Conservation (phyloP, 2,113 vertebrate species). For the Pelusios castaneus region DNA sequence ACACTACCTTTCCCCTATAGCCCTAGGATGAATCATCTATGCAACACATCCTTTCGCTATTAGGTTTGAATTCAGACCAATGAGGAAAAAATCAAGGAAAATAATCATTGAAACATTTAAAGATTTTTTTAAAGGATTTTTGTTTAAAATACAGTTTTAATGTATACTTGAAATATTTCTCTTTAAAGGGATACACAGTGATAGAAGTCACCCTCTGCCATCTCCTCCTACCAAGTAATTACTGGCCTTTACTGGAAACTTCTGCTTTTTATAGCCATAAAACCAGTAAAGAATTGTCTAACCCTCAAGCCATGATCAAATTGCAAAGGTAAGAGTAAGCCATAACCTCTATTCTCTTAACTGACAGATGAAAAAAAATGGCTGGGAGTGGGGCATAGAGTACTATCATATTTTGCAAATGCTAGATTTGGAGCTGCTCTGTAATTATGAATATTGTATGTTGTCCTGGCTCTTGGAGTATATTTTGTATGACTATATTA, state of each 20-base stretch:
- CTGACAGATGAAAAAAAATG: neutral
- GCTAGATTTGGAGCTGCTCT: neutral
- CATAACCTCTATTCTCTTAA: neutral
- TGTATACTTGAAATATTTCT: neutral
- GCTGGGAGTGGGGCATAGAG: neutral
- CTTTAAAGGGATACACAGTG: neutral
- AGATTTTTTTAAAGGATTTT: neutral
- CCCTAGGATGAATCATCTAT: neutral
- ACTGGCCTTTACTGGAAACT: neutral
- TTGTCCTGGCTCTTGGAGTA: neutral
- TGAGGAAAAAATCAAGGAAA: conserved; percentile 27
- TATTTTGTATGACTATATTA: neutral
- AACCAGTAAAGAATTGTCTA: neutral
- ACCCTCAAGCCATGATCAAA: neutral
- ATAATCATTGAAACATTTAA: neutral
- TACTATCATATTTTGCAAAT: neutral
- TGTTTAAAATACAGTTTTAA: neutral
- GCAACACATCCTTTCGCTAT: neutral
- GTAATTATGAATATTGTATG: neutral
- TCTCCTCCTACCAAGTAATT: neutral
- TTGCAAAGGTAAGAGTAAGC: neutral
- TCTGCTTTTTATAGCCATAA: neutral
- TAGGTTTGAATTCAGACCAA: neutral
- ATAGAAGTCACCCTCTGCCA: neutral
- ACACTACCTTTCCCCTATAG: neutral